Evolutionary conservation across 1,140 invertebrate species (phyloP), one percentile per base, ranked within the genome.

Genomic region (Drosophila saltans): DNA sequence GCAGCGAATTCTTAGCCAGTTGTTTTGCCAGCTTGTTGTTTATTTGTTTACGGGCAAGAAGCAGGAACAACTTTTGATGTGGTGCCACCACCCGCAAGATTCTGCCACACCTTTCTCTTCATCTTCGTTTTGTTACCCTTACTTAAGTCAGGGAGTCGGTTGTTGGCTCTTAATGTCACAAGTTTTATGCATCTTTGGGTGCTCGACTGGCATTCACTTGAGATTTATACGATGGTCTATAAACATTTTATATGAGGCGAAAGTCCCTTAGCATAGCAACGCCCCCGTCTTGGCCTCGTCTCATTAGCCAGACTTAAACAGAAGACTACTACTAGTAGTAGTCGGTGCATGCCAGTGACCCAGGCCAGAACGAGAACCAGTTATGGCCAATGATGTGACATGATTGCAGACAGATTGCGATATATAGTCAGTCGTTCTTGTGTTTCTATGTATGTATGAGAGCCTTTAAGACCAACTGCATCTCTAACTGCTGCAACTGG

Each of bases 371-470:
- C 21, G 2, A 73, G 70, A 90, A 88, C 84, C 85, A 88, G 84
- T 89, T 90, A 79, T 88, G 75, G 81, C 66, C 70, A 90, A 90
- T 85, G 88, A 90, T 86, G 88, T 90, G 88, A 90, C 88, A 90
- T 90, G 88, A 90, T 90, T 90, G 88, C 78, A 80, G 88, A 90
- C 88, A 90, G 88, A 90, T 90, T 90, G 88, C 88, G 82, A 90
- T 90, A 90, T 90, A 90, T 76, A 69, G 66, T 72, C 64, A 48
- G 45, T 24, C 16, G 45, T 48, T 2, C 5, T 16, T 45, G n/a
- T 16, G 43, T 45, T 3, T 21, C 4, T 16, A 21, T 45, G 43
- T 48, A 8, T 48, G 45, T 24, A 21, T 48, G 16, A 21, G n/a
- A 56, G 69, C 69, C 33, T 36, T 36, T 36, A 36, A 36, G 33